A percentile compares a stretch with the other conserved stretches of the same genome.
Conservation (phyloP, 2,888 invertebrate genomes). For the Oscheius sp. region DNA sequence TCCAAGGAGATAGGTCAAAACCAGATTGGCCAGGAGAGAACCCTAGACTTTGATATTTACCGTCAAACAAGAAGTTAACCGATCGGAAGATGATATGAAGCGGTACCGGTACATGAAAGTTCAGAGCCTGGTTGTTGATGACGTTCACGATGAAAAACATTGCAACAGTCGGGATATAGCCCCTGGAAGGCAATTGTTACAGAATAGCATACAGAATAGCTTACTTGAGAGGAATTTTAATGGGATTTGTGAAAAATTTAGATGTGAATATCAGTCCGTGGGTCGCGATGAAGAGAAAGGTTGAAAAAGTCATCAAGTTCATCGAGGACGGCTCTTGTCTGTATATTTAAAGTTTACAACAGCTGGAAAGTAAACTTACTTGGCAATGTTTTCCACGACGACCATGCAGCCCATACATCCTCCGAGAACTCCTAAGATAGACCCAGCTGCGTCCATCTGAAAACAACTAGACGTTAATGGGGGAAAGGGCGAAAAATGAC, state of each 20-base stretch:
- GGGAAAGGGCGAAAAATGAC: not conserved
- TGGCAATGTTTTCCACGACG: conserved; percentile 72
- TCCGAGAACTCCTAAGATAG: conserved; percentile 54
- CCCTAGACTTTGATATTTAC: conserved; percentile 78
- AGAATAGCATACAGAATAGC: conserved; percentile 37
- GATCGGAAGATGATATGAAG: conserved; percentile 98
- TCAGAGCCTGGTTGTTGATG: conserved; percentile 89
- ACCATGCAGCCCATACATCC: conserved; percentile 73
- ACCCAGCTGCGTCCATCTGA: conserved; percentile 24
- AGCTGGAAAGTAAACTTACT: conserved; percentile 53
- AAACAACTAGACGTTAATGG: not conserved
- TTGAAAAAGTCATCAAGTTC: conserved; percentile 92
- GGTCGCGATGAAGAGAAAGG: conserved; percentile 89
- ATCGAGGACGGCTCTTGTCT: conserved; percentile 91
- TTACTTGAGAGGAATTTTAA: conserved; percentile 79
- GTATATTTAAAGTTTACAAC: conserved; percentile 39
- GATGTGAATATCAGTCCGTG: conserved; percentile 86
- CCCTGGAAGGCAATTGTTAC: conserved; percentile 75
- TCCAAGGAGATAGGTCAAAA: conserved; percentile 77
- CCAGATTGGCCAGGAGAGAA: conserved; percentile 94
- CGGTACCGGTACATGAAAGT: conserved; percentile 96
- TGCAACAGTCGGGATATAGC: conserved; percentile 85
- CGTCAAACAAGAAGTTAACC: conserved; percentile 77
- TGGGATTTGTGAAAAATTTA: conserved; percentile 85
- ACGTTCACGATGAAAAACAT: conserved; percentile 93